Percentiles rank a stretch among this genome's conserved stretches.
Evolutionary conservation across 1,140 invertebrate genomes (phyloP).

Genomic region (Meteorus sp.): DNA sequence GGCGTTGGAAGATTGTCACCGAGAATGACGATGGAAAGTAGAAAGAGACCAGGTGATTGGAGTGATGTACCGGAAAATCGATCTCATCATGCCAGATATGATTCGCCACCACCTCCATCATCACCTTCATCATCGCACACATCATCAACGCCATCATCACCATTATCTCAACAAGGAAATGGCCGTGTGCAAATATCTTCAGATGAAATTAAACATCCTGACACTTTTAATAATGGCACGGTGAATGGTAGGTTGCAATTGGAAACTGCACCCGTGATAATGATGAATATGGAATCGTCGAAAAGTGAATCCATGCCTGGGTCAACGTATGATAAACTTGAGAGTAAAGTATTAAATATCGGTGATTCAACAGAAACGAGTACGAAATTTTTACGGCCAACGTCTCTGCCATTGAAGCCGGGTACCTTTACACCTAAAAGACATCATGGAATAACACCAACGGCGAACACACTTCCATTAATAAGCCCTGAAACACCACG

Average conservation of each 20-base stretch:
- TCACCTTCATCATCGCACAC: too few relatives aligned
- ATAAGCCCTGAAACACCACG: conserved; percentile 89
- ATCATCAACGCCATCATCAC: too few relatives aligned
- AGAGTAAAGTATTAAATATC: conserved; percentile 32
- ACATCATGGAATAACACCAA: conserved; percentile 76
- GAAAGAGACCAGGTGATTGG: conserved; percentile 39
- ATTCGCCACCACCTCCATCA: conserved; percentile 22
- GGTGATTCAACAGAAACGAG: conserved; percentile 31
- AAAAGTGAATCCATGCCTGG: conserved; percentile 27
- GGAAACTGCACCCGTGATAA: conserved; percentile 28
- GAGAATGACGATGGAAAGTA: conserved; percentile 31
- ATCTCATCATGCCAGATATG: conserved; percentile 26
- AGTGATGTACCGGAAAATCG: conserved; percentile 32
- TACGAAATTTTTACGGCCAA: conserved; percentile 76
- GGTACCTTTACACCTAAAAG: conserved; percentile 77
- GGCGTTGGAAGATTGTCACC: conserved; percentile 37
- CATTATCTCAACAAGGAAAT: conserved; percentile 31
- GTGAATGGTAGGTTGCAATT: conserved; percentile 25
- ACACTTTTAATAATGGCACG: conserved; percentile 12
- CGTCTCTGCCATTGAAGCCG: conserved; percentile 77
- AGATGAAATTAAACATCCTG: too few relatives aligned
- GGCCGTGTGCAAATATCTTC: conserved; percentile 31
- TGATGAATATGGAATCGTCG: conserved; percentile 35
- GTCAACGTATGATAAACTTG: conserved; percentile 25
- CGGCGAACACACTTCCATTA: conserved; percentile 73